phyloP scores from a whole-genome alignment of 1,140 invertebrate genomes.

The Samia ricini region DNA sequence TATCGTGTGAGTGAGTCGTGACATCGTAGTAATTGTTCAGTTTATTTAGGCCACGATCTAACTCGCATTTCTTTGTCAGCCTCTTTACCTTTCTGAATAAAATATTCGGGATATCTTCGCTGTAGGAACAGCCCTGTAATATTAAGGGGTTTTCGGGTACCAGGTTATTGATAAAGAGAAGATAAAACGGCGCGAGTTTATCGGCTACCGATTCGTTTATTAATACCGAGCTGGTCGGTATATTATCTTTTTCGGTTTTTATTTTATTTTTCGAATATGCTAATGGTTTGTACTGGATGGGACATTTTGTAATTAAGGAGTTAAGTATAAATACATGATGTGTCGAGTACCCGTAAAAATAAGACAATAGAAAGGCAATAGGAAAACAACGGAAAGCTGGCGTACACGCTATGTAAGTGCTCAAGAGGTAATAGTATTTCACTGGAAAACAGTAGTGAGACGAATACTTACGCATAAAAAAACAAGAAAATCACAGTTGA shows the following conservation, averaged over 20 bases:
- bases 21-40: conserved; percentile 37
- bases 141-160: conserved; percentile 43
- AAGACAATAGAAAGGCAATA: too few species aligned
- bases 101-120: conserved; percentile 70
- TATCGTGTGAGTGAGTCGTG: neutral
- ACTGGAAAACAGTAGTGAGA: too few species aligned
- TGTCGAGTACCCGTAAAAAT: too few species aligned
- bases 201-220: conserved; percentile 24
- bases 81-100: conserved; percentile 64
- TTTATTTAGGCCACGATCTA: conserved; percentile 68
- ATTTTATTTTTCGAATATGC: neutral
- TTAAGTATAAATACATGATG: too few species aligned
- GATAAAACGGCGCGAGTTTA: conserved; percentile 23
- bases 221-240: conserved; percentile 14
- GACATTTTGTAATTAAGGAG: too few species aligned
- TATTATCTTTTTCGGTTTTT: neutral
- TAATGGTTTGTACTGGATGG: too few species aligned
- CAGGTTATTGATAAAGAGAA: conserved; percentile 52
- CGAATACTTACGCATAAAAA: too few species aligned
- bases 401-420: too few species aligned
- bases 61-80: conserved; percentile 68
- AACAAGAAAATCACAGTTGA: too few species aligned
- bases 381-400: too few species aligned
- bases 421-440: too few species aligned
- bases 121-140: conserved; percentile 38